A percentile compares a stretch with the other conserved stretches of the same genome.
Evolutionary conservation across 2,797 vertebrate genomes (phyloP).

Genomic region (Mastacembelus armatus): DNA sequence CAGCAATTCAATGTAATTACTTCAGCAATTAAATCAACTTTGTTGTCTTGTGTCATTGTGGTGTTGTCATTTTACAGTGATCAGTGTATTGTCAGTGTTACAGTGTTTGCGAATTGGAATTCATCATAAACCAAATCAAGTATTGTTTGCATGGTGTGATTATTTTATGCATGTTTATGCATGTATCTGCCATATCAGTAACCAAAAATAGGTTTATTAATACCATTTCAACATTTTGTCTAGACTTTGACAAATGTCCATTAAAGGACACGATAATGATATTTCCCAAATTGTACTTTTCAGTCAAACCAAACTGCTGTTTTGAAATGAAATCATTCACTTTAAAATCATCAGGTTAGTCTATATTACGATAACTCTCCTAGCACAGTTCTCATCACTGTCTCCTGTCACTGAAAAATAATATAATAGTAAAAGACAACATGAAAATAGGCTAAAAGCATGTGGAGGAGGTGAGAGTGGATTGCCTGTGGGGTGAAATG

Average conservation of each 20-base stretch:
- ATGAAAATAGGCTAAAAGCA: conserved; percentile 43
- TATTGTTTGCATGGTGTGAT: neutral
- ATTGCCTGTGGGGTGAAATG: conserved; percentile 70
- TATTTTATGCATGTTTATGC: neutral
- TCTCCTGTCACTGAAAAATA: conserved; percentile 16
- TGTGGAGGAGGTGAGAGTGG: conserved; percentile 37
- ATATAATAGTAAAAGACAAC: conserved; percentile 50
- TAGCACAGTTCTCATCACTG: neutral
- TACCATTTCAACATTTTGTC: neutral
- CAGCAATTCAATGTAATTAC: too few relatives aligned
- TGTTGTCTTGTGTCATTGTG: too few relatives aligned
- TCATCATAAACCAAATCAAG: too few relatives aligned
- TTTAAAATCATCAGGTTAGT: neutral
- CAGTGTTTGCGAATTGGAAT: too few relatives aligned
- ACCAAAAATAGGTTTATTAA: neutral
- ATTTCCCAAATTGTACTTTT: neutral
- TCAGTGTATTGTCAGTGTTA: neutral
- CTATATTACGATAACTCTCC: neutral
- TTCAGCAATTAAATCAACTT: too few relatives aligned
- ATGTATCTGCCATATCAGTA: neutral
- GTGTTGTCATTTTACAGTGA: neutral
- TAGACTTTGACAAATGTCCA: neutral
- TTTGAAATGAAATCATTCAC: neutral
- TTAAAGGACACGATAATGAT: too few relatives aligned
- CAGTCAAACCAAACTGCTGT: neutral